Evolutionary conservation across 2,113 vertebrate species (phyloP).

Genomic region (Ginglymostoma cirratum): DNA sequence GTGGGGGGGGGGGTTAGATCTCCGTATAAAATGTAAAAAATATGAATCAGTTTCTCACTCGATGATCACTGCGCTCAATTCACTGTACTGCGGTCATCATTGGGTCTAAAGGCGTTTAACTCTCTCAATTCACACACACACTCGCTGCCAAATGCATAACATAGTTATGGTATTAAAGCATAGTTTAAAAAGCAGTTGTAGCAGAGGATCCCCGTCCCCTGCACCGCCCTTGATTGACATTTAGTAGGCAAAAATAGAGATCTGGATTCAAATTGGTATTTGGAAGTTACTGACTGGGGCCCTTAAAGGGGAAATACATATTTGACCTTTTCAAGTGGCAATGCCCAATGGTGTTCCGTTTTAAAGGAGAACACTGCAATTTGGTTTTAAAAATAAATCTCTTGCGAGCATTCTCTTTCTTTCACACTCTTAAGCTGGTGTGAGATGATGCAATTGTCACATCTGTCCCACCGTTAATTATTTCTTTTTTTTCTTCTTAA

Average conservation of each 20-base stretch:
- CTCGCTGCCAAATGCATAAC: constrained; percentile 35
- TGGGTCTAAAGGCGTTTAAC: neutral
- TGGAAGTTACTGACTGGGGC: constrained; percentile 26
- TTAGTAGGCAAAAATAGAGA: neutral
- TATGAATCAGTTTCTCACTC: constrained; percentile 37
- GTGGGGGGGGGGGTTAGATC: neutral
- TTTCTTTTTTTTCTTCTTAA: neutral
- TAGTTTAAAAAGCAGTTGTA: constrained; percentile 22
- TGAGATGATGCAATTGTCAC: neutral
- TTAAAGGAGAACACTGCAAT: too few species aligned
- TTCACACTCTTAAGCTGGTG: neutral
- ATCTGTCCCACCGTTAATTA: neutral
- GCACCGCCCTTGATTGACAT: constrained; percentile 30
- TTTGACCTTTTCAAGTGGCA: neutral
- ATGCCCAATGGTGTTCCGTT: neutral
- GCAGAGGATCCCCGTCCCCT: constrained; percentile 1
- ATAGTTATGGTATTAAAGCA: constrained; percentile 37
- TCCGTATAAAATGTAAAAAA: constrained; percentile 30
- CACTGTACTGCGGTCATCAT: constrained; percentile 33
- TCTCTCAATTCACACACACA: constrained; percentile 6
- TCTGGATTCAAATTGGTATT: constrained; percentile 33
- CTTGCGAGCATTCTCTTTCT: neutral
- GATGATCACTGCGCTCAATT: constrained; percentile 32
- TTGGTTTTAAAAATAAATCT: neutral
- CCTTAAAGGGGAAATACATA: constrained; percentile 24